Base-by-base conservation (phyloP, 2,797 vertebrate species). In the Sebastes trivittatus region DNA sequence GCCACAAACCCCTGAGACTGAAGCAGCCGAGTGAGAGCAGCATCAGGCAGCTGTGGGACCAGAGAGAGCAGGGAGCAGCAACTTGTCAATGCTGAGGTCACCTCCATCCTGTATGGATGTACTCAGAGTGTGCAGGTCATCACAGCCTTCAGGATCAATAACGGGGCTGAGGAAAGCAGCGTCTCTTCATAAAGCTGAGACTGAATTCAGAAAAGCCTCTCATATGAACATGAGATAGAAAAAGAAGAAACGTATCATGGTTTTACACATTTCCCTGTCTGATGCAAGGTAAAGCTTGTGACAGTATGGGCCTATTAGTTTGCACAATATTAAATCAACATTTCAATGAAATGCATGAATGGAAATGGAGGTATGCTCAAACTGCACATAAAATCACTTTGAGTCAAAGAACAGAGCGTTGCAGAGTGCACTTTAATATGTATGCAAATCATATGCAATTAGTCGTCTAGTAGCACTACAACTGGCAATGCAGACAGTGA, bases 1-100 rank as follows among this genome's bases (percentile, higher is more conserved):
- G 92, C 88, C 95, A 94, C 84, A 96, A 96, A 77, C 92, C 94
- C 13, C 86, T 96, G 82, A 91, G 94, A 88, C 94, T 96, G 78
- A 96, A 95, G 87, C 95, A 95, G 88, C 94, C 87, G 9, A 93
- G 81, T 7, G 92, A 91, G 80, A 87, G 77, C 66, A 77, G 38
- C 13, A 8, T 87, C 6, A 69, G 85, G 11, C 72, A 90, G 29
- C 87, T 93, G 81, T 89, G 87, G 75, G 78, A 83, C 64, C 88
- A 93, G 76, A 93, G 91, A 77, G 85, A 92, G 67, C 89, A 80
- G 62, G 91, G 88, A 25, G 29, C 58, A 5, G 46, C 62, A 32
- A 27, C 68, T 11, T 95, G 94, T 88, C 91, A 88, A 3, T 95
- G 94, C 78, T 95, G 87, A 94, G 64, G 60, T 83, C 46, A 52